phyloP scores from a whole-genome alignment of 2,888 invertebrate genomes.

The Eurytoma californica region DNA sequence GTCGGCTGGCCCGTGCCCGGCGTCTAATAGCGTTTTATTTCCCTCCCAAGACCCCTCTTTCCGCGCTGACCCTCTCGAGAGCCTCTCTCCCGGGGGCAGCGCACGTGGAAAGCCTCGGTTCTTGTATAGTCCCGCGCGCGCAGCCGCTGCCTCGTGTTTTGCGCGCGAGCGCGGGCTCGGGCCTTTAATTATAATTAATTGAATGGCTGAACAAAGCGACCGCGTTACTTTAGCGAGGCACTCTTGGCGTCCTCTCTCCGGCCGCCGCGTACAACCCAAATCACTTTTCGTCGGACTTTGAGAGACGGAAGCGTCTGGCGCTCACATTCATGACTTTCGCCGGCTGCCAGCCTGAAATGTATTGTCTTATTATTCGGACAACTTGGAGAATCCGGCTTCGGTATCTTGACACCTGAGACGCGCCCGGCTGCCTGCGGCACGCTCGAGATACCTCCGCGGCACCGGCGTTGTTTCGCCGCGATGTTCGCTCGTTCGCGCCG shows the following conservation, averaged over 20 bases:
- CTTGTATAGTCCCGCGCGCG: background rate
- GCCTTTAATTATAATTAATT: conserved; percentile 65
- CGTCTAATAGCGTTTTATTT: conserved; percentile 48
- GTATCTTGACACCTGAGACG: conserved; percentile 31
- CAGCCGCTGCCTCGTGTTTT: conserved; percentile 22
- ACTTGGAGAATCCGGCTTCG: conserved; percentile 5
- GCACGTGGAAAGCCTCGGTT: background rate
- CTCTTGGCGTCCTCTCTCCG: too few relatives aligned
- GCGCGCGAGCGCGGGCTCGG: conserved; percentile 49
- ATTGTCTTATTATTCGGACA: conserved; percentile 39
- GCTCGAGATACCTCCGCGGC: too few relatives aligned
- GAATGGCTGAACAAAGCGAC: conserved; percentile 59
- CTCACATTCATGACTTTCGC: conserved; percentile 20
- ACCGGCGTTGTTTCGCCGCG: too few relatives aligned
- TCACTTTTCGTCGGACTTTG: conserved; percentile 37
- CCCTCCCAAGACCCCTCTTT: conserved; percentile 14
- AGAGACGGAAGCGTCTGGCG: conserved; percentile 16
- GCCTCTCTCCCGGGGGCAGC: background rate
- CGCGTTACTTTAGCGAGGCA: conserved; percentile 25
- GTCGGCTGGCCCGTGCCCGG: background rate
- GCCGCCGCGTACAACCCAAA: conserved; percentile 17
- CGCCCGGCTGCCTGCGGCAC: too few relatives aligned
- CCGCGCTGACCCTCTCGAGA: conserved; percentile 29
- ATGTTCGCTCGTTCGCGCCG: background rate
- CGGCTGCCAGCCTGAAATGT: background rate